Evolutionary conservation across 2,888 invertebrate genomes (phyloP), one percentile per base, ranked within the genome.

Genomic region (Stegana nigrithorax): DNA sequence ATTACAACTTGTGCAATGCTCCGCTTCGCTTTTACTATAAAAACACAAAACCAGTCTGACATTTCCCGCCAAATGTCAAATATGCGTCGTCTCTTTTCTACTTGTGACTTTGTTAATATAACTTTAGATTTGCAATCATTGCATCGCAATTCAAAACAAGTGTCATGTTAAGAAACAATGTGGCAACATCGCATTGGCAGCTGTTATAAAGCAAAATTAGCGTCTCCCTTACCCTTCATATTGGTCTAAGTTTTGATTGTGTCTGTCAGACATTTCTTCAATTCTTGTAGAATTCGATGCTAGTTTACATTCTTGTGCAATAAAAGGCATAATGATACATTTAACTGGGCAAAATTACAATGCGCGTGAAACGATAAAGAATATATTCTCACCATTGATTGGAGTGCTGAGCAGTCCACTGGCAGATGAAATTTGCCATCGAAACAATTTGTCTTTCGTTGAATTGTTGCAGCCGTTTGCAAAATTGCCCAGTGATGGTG

Each of bases 391-490:
- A 50, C 97, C 97, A 1, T 90, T 93, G 84, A 89, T 97, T 69
- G 96, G 95, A 55, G 93, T 95, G 23, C 87, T 96, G 71, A 92
- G 92, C 80, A 95, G 95, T 79, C 87, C 90, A 44, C 89, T 91
- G 83, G 97, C 95, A 10, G 95, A 96, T 78, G 89, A 90, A 78
- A 87, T 93, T 62, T 95, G 96, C 80, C 91, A 91, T 72, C 96
- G 95, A 83, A 97, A 97, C 86, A 95, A 96, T 87, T 88, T 98
- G 66, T 91, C 92, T 32, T 95, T 97, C 82, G 91, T 93, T 59
- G 96, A 97, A 87, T 86, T 98, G 67, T 86, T 97, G 59, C 95
- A 96, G 83, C 97, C 97, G 0, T 98, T 97, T 84, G 91, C 92
- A 84, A 89, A 90, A 83, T 83, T 93, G 80, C 90, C 89, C 71